Evolutionary conservation across 2,113 vertebrate genomes (phyloP).

Genomic region (Bettongia penicillata): DNA sequence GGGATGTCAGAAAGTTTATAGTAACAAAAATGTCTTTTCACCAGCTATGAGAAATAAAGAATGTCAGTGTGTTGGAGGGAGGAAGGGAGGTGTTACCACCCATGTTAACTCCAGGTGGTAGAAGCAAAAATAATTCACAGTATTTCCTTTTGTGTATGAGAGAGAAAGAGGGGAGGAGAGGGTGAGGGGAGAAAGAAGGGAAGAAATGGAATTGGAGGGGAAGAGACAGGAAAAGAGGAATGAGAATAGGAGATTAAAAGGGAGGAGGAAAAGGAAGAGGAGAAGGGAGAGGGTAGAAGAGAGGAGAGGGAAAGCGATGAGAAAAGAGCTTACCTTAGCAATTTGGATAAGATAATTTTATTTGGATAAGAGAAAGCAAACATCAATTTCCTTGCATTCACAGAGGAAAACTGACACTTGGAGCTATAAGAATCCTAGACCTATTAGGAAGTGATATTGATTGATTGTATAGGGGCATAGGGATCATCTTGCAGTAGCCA

Average conservation of each 20-base stretch:
- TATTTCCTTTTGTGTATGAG: background rate
- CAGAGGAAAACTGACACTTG: background rate
- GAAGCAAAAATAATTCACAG: background rate
- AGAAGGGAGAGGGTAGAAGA: background rate
- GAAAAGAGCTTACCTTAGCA: background rate
- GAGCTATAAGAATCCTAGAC: background rate
- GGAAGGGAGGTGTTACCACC: background rate
- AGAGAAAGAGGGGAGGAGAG: background rate
- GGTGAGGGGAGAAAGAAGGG: too few species aligned
- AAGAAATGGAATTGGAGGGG: too few species aligned
- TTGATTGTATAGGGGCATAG: background rate
- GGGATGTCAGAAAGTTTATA: background rate
- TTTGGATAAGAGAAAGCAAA: background rate
- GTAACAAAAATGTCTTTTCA: background rate
- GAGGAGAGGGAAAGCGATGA: background rate
- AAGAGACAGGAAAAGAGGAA: background rate
- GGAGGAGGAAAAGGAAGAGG: background rate
- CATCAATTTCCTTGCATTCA: background rate
- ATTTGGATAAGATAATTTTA: background rate
- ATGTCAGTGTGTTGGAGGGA: background rate
- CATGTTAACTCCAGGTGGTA: background rate
- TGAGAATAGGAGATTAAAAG: too few species aligned
- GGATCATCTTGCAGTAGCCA: background rate
- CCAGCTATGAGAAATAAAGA: background rate
- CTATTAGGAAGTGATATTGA: background rate